Base-by-base conservation (phyloP, 2,888 invertebrate genomes). In the Acheta domesticus region DNA sequence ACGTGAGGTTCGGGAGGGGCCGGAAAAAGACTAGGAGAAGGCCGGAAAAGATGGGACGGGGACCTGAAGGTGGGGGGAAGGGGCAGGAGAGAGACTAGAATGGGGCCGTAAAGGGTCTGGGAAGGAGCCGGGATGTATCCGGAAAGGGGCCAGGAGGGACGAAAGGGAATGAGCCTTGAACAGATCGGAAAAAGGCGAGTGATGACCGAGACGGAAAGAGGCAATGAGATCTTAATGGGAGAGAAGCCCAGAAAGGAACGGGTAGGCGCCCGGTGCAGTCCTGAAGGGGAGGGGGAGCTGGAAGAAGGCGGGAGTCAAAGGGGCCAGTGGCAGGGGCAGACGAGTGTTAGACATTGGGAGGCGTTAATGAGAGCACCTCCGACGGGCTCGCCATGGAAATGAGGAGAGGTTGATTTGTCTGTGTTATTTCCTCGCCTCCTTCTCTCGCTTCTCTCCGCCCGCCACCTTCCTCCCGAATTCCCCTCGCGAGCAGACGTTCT, bases 331-430 rank as follows among this genome's bases (percentile, higher is more conserved):
- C 23, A 23, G 14, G 62, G 14, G 62, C 14, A 12, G 36, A 1
- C 62, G 62, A 62, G 16, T 4, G 14, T 12, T 8, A 8, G 36
- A 8, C 5, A n/a, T n/a, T 36, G 36, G 36, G 36, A 36, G 36
- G 16, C n/a, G 62, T 62, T 62, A 62, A 62, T 62, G 62, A 62
- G 62, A n/a, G n/a, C 62, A n/a, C 62, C 62, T 62, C n/a, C n/a
- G n/a, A 62, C 62, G n/a, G 62, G 62, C 12, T 62, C n/a, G 62
- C 62, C n/a, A 62, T 62, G 62, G 62, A 62, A 62, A 62, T 62
- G 62, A 62, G 62, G 0, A 62, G 62, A 19, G 14, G 62, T 62
- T 62, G 62, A 62, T 62, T 62, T 62, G 62, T n/a, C n/a, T 62
- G 62, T 8, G n/a, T 62, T 62, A 62, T 62, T 62, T 62, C 62